Percentiles rank a stretch among this genome's conserved stretches.
These are phyloP conservation scores for Pempheris klunzingeri DNA, from an alignment of 2,797 vertebrate genomes.

Conservation along the genomic window DNA sequence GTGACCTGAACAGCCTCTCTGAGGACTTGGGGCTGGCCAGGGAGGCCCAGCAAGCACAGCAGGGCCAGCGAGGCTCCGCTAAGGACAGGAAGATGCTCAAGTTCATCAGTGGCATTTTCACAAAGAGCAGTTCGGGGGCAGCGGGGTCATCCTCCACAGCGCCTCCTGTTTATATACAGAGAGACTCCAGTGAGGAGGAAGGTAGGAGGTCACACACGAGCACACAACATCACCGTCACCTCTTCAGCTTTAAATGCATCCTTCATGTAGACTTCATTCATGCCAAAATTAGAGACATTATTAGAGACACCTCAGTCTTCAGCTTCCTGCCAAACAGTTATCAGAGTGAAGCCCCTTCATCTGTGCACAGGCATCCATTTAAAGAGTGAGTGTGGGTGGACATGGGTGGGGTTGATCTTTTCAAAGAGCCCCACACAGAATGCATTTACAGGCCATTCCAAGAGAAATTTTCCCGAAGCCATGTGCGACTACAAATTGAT, in stretches of 20 bases:
- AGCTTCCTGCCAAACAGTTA: slow-evolving; percentile 14
- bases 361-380: slow-evolving; percentile 48
- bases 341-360: slow-evolving; percentile 26
- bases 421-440: slow-evolving; percentile 34
- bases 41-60: slow-evolving; percentile 78
- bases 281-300: slow-evolving; percentile 15
- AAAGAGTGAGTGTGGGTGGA: slow-evolving; percentile 28
- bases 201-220: slow-evolving; percentile 72
- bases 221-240: slow-evolving; percentile 17
- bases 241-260: slow-evolving; percentile 16
- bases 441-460: slow-evolving; percentile 29
- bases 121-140: slow-evolving; percentile 90
- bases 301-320: slow-evolving; percentile 10
- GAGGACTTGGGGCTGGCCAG: slow-evolving; percentile 83
- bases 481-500: slow-evolving; percentile 46
- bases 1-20: slow-evolving; percentile 91
- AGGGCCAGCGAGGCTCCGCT: slow-evolving; percentile 82
- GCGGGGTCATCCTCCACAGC: slow-evolving; percentile 82
- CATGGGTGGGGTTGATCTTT: slow-evolving; percentile 55
- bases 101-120: slow-evolving; percentile 98
- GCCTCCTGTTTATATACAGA: slow-evolving; percentile 84
- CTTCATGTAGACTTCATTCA: slow-evolving; percentile 1
- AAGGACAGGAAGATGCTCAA: slow-evolving; percentile 97
- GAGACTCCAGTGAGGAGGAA: slow-evolving; percentile 89
- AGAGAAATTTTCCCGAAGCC: slow-evolving; percentile 37